Evolutionary conservation across 2,888 invertebrate species (phyloP), one percentile per base, ranked within the genome.

Genomic region (Coelinius sp.): DNA sequence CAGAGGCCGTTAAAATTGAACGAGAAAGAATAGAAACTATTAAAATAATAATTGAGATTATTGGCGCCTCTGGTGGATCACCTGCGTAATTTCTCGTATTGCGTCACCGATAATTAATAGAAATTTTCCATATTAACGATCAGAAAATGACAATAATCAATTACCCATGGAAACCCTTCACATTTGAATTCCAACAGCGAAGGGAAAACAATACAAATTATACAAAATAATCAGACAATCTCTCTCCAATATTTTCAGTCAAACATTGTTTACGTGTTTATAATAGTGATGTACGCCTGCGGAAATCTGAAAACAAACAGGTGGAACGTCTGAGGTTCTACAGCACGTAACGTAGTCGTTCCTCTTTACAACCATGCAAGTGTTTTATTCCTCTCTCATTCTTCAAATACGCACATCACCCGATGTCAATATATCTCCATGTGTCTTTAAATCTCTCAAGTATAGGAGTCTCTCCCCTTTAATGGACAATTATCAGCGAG

Each of bases 31-130:
- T 31, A 8, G 31, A n/a, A 17, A n/a, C 8, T 10, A 52, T 56
- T 56, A n/a, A 31, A 56, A 31, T 3, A 52, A n/a, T 56, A 27
- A 56, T 56, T 25, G 56, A 8, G 31, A 56, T 56, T 56, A 56
- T 56, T 17, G 56, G 56, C 56, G 56, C 56, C 56, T 56, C 56
- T 56, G 31, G 56, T 31, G 56, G 56, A 31, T 56, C 56, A 56
- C 27, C 56, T 27, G 27, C 8, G 17, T 31, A 56, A 56, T 56
- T 12, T 14, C 56, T 56, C 1, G 31, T 56, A 8, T 56, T 56
- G 31, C 56, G 56, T 56, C 27, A 56, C 20, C 56, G 1, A 3
- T 4, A 27, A 14, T 52, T 5, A 38, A 24, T 20, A 52, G 20
- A 27, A 53, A n/a, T 14, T 56, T 31, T 7, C 17, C 14, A 27